Evolutionary conservation across 2,797 vertebrate species (phyloP).

Genomic region (Periparus ater): DNA sequence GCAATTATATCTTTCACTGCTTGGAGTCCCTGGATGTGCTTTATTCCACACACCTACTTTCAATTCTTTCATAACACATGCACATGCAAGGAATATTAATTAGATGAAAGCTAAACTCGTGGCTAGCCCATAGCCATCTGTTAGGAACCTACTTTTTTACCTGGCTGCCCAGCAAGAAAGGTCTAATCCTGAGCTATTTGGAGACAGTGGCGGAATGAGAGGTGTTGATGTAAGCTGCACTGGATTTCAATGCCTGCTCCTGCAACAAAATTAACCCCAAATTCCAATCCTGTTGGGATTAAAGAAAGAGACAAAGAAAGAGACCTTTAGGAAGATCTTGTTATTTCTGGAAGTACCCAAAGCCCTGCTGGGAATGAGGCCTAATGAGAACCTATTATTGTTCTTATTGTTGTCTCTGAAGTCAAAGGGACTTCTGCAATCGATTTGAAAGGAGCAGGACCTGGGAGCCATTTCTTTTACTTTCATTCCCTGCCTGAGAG

Average conservation of each 20-base stretch:
- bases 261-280: slow-evolving; percentile 54
- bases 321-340: slow-evolving; percentile 65
- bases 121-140: slow-evolving; percentile 15
- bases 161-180: slow-evolving; percentile 43
- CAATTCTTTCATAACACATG: not conserved
- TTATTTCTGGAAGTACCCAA: slow-evolving; percentile 68
- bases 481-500: not conserved
- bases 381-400: slow-evolving; percentile 68
- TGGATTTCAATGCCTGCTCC: slow-evolving; percentile 22
- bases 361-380: slow-evolving; percentile 51
- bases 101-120: not conserved
- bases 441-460: slow-evolving; percentile 62
- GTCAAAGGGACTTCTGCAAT: slow-evolving; percentile 57
- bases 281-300: slow-evolving; percentile 51
- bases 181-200: not conserved
- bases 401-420: slow-evolving; percentile 58
- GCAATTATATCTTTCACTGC: not conserved
- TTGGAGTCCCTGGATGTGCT: not conserved
- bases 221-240: slow-evolving; percentile 22
- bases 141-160: slow-evolving; percentile 28
- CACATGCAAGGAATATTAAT: slow-evolving; percentile 27
- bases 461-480: slow-evolving; percentile 49
- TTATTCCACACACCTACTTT: slow-evolving; percentile 10
- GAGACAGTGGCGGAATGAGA: not conserved
- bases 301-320: slow-evolving; percentile 61